Conservation (phyloP, 1,140 invertebrate species). For the Neoseiulus cucumeris region DNA sequence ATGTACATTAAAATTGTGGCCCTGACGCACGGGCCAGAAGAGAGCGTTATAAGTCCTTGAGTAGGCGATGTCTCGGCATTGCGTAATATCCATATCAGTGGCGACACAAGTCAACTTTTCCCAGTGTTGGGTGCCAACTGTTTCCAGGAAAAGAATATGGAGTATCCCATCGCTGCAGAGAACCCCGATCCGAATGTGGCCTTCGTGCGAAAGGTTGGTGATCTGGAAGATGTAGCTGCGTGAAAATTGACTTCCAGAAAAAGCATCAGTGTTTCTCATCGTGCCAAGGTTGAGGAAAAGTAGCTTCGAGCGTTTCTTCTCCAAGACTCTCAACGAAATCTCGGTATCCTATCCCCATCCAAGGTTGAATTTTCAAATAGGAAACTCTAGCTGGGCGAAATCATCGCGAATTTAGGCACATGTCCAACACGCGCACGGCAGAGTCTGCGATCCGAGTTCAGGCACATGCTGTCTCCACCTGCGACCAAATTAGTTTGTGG, state of each 20-base stretch:
- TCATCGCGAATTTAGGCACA: too few species aligned
- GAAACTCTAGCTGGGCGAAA: too few species aligned
- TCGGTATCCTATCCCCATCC: too few species aligned
- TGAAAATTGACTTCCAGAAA: background rate
- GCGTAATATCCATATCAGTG: background rate
- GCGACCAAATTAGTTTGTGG: too few species aligned
- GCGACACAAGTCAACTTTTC: background rate
- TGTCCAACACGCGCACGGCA: too few species aligned
- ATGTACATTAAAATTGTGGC: background rate
- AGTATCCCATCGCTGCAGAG: slow-evolving; percentile 7
- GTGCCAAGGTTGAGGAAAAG: too few species aligned
- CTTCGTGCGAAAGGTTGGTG: background rate
- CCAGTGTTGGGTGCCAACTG: background rate
- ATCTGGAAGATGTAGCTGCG: background rate
- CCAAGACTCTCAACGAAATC: too few species aligned
- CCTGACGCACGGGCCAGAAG: background rate
- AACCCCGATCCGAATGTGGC: background rate
- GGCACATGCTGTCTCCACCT: too few species aligned
- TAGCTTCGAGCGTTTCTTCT: too few species aligned
- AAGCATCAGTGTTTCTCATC: too few species aligned
- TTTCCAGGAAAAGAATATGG: background rate
- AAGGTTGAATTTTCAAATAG: too few species aligned
- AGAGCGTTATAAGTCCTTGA: background rate
- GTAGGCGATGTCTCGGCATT: background rate
- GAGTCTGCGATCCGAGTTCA: too few species aligned